Evolutionary conservation across 1,140 invertebrate genomes (phyloP), one percentile per base, ranked within the genome.

Genomic region (Neodiprion fabricii): DNA sequence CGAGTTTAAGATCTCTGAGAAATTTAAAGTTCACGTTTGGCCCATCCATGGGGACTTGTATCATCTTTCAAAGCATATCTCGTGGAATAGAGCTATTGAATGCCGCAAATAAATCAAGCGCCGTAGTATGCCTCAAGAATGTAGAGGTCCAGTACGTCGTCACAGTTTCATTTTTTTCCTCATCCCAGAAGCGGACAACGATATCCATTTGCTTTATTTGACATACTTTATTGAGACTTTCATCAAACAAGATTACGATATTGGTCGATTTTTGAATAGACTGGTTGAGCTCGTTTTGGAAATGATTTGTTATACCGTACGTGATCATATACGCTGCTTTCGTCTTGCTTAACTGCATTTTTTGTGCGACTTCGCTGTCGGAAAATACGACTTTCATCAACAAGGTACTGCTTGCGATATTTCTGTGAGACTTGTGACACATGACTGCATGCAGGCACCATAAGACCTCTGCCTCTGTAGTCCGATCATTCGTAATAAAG

Each of bases 161-260:
- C 67, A 14, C 68, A 67, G 74, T 49, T 67, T 76, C 17, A 23
- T 77, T 75, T 70, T 48, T 71, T 71, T 70, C 14, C 21, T 76
- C 65, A 28, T 61, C 21, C 76, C 78, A 79, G 74, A 69, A 79
- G 12, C 75, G 72, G 5, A 77, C 73, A 70, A 61, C 67, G 12
- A 79, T 66, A 48, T 79, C 74, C 79, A 81, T 81, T 65, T 81
- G 79, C 12, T 70, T 71, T 69, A 74, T 71, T 61, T 78, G 71
- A 10, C 65, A 48, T 48, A 81, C 61, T 72, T 80, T 80, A 61
- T 78, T 82, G 8, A 80, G 67, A 10, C 65, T 72, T 75, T 81
- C 80, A 67, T 80, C 79, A 71, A 80, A 82, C 1, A 67, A 75
- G 50, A 81, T 53, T 10, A 80, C 77, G n/a, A 79, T 21, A 49